Evolutionary conservation across 2,888 invertebrate species (phyloP), one percentile per base, ranked within the genome.

Genomic region (Lordiphosa andalusiaca): DNA sequence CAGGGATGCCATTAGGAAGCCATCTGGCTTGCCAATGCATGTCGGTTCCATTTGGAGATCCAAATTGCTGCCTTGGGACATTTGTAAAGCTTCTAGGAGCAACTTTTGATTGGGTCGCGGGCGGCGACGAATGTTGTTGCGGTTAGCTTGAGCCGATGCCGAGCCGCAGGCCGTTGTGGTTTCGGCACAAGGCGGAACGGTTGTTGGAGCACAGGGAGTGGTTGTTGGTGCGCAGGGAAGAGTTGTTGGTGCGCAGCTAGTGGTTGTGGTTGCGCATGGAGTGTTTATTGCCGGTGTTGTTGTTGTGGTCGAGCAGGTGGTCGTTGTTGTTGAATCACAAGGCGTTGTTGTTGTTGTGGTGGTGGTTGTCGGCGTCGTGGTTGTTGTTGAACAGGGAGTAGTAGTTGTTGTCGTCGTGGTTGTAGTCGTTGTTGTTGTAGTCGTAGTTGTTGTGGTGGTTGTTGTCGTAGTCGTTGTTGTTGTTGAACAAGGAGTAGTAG

Each of bases 1-100:
- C 0, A 73, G 70, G 2, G 85, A 85, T 5, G 74, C 73, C 46
- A 85, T 39, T 9, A 78, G 58, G 39, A 81, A 78, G 1, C 85
- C 85, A 16, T 86, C 65, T 2, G 69, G 71, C 38, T 77, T 85
- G 7, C 70, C 75, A 1, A 47, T 46, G 37, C 86, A 86, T 1
- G 62, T 71, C 12, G 68, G 33, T 30, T 69, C 54, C 21, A 68
- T 13, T 13, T 63, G 47, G 3, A n/a, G 9, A 1, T 58, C 57
- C 6, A 37, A 30, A 3, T 35, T 21, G n/a, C 47, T 10, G 7
- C 10, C 25, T 40, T 30, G 40, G 2, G 40, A 5, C 9, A 42
- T 10, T 33, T 60, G 55, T 23, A 46, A 6, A 3, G 53, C 52
- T 59, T 73, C 73, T 9, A 56, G 44, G 0, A 77, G 59, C 12